phyloP scores from a whole-genome alignment of 2,797 vertebrate species.

The Vireo griseus region DNA sequence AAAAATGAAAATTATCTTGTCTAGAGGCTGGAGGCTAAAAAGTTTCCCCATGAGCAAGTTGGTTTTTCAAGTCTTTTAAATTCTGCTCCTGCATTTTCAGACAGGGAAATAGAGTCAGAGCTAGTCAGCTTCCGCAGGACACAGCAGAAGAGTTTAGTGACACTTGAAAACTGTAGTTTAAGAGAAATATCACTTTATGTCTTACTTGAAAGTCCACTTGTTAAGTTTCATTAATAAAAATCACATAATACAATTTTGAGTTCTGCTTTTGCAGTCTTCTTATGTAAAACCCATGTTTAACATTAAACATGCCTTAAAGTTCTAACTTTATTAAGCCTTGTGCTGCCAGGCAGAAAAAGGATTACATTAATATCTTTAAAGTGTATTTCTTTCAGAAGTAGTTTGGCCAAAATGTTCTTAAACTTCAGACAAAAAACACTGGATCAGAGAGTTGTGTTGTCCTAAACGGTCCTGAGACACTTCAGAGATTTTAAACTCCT shows the following conservation, averaged over 20 bases:
- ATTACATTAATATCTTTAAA: not conserved
- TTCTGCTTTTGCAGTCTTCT: not conserved
- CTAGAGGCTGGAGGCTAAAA: not conserved
- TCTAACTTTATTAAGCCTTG: constrained; percentile 12
- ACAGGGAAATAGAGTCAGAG: not conserved
- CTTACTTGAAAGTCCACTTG: not conserved
- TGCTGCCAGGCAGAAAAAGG: not conserved
- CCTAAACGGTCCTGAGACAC: not conserved
- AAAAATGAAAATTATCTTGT: not conserved
- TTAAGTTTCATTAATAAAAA: not conserved
- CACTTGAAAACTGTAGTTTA: not conserved
- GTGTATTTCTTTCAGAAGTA: not conserved
- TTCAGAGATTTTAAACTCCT: not conserved
- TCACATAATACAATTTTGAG: not conserved
- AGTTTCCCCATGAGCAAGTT: not conserved
- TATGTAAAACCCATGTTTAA: not conserved
- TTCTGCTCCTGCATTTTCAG: not conserved
- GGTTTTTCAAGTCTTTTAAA: not conserved
- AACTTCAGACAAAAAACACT: not conserved
- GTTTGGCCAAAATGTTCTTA: not conserved
- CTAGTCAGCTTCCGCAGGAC: not conserved
- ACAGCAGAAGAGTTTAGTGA: not conserved
- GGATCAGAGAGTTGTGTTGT: not conserved
- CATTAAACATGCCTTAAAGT: not conserved
- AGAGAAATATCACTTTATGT: not conserved